A percentile compares a stretch with the other conserved stretches of the same genome.
Conservation (phyloP, 2,888 invertebrate genomes). For the Carterocephalus palaemon region DNA sequence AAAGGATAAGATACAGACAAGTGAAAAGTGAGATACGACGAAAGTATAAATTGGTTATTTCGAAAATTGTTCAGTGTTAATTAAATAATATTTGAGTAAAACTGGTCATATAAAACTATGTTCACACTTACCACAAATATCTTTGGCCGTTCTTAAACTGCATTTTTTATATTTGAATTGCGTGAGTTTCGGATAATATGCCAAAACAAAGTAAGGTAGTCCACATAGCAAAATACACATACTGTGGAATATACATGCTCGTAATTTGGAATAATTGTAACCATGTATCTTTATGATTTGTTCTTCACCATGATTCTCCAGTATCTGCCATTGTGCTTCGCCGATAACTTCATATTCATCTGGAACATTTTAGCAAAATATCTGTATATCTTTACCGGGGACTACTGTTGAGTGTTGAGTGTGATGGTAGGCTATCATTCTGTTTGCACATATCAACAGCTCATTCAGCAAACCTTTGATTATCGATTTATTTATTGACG, state of each 20-base stretch:
- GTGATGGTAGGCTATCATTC: slow-evolving; percentile 28
- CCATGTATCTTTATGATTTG: slow-evolving; percentile 73
- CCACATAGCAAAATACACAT: slow-evolving; percentile 73
- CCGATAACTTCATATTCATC: slow-evolving; percentile 79
- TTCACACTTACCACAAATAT: slow-evolving; percentile 73
- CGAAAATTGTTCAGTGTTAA: too few relatives aligned
- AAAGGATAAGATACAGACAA: too few relatives aligned
- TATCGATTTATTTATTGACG: too few relatives aligned
- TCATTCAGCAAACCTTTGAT: too few relatives aligned
- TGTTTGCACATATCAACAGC: slow-evolving; percentile 29
- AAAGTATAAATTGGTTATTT: too few relatives aligned
- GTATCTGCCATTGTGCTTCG: slow-evolving; percentile 73
- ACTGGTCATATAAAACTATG: not conserved
- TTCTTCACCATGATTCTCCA: slow-evolving; percentile 72
- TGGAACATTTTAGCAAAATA: slow-evolving; percentile 48
- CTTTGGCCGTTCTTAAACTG: slow-evolving; percentile 75
- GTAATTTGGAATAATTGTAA: slow-evolving; percentile 65
- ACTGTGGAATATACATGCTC: slow-evolving; percentile 69
- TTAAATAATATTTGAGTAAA: not conserved
- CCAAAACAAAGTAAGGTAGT: slow-evolving; percentile 76
- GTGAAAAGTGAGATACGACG: too few relatives aligned
- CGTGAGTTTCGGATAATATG: slow-evolving; percentile 78
- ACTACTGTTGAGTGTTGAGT: slow-evolving; percentile 44
- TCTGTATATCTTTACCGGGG: slow-evolving; percentile 40
- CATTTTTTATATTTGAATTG: slow-evolving; percentile 76